Percentiles rank a stretch among this genome's conserved stretches.
phyloP scores from a whole-genome alignment of 2,797 vertebrate genomes.

The Eospalax fontanierii region DNA sequence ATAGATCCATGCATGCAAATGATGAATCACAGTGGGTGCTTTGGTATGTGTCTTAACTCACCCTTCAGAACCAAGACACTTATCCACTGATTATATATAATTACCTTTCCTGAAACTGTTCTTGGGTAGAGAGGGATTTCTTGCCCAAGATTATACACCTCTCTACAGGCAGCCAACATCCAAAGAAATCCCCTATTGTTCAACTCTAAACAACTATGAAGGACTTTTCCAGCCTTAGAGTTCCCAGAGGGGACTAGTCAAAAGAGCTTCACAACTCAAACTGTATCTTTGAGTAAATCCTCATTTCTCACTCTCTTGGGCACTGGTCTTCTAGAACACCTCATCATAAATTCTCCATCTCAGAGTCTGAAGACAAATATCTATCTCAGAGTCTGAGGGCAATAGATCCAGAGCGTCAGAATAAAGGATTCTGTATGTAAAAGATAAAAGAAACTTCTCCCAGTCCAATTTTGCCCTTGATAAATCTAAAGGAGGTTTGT shows the following conservation, averaged over 20 bases:
- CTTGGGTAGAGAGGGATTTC: background rate
- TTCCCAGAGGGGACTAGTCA: background rate
- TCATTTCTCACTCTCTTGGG: background rate
- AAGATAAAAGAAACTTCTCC: background rate
- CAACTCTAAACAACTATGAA: background rate
- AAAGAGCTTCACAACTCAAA: background rate
- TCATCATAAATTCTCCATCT: background rate
- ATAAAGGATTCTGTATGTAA: background rate
- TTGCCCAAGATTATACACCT: background rate
- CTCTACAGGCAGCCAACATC: background rate
- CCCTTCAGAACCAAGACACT: background rate
- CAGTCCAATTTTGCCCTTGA: background rate
- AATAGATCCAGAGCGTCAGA: background rate
- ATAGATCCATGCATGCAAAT: background rate
- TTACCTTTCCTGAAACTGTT: background rate
- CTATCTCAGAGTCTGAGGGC: background rate
- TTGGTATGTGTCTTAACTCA: background rate
- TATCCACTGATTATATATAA: background rate
- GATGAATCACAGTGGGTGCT: background rate
- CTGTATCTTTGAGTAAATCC: background rate
- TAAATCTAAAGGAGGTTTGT: background rate
- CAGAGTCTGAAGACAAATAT: background rate
- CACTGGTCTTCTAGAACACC: background rate
- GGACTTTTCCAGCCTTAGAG: background rate
- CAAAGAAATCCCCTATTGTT: background rate